These are phyloP conservation scores for Tinea trinotella DNA, from an alignment of 2,888 invertebrate genomes.

Conservation along the genomic window DNA sequence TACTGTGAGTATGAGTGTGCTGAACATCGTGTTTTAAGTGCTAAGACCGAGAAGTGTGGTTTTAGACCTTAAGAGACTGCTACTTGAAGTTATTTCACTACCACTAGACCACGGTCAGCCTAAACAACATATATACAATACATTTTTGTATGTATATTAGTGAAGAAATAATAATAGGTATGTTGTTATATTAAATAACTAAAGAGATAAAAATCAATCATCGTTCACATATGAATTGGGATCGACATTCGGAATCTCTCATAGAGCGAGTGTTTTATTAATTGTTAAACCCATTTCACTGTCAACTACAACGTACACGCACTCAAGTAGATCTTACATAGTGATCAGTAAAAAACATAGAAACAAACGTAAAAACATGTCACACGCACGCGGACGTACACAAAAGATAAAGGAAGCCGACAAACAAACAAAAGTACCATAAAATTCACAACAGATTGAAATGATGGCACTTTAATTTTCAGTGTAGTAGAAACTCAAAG, in stretches of 20 bases:
- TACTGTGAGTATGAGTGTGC: too few relatives aligned
- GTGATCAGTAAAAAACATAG: constrained; percentile 35
- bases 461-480: constrained; percentile 61
- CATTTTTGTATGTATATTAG: too few relatives aligned
- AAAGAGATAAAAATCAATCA: constrained; percentile 3
- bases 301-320: constrained; percentile 57
- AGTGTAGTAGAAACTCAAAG: constrained; percentile 67
- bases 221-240: constrained; percentile 5
- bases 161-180: too few relatives aligned
- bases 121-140: too few relatives aligned
- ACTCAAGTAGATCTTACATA: constrained; percentile 23
- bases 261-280: constrained; percentile 56
- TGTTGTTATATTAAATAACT: neutral
- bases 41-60: too few relatives aligned
- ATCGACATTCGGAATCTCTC: constrained; percentile 17
- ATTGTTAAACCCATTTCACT: constrained; percentile 68
- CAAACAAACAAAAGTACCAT: constrained; percentile 31
- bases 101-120: too few relatives aligned
- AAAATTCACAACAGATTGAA: constrained; percentile 55
- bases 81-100: too few relatives aligned
- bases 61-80: too few relatives aligned
- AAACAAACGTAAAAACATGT: constrained; percentile 34
- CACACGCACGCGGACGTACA: constrained; percentile 41
- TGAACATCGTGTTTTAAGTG: too few relatives aligned
- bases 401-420: constrained; percentile 47